Percentiles rank a stretch among this genome's conserved stretches.
Evolutionary conservation across 1,140 invertebrate species (phyloP).

Genomic region (Helicoverpa armigera): DNA sequence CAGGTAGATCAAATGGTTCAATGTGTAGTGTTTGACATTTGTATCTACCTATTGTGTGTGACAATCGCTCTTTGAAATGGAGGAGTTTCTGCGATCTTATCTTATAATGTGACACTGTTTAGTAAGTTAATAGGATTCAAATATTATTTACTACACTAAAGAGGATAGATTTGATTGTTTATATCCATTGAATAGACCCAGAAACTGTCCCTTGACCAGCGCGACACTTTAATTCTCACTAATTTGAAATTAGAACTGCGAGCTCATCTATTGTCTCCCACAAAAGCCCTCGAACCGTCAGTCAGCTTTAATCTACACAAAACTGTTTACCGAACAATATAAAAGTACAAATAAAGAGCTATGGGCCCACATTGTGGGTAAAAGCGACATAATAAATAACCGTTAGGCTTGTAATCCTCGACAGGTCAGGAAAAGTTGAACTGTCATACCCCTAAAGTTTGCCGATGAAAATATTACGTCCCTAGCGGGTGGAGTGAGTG

Average conservation of each 20-base stretch:
- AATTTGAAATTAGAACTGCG: too few species aligned
- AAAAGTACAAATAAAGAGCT: conserved; percentile 1
- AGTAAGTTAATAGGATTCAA: too few species aligned
- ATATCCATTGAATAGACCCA: too few species aligned
- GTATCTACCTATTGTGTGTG: neutral
- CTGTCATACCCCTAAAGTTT: conserved; percentile 27
- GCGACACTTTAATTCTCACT: too few species aligned
- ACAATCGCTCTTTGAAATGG: neutral
- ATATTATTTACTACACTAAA: too few species aligned
- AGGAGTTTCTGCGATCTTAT: too few species aligned
- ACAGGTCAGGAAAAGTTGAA: conserved; percentile 33
- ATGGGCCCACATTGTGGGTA: neutral
- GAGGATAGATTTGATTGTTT: too few species aligned
- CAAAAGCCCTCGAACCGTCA: neutral
- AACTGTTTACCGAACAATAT: conserved; percentile 1
- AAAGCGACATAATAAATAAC: conserved; percentile 24
- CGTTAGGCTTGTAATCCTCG: conserved; percentile 19
- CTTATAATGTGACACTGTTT: too few species aligned
- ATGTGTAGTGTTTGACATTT: conserved; percentile 14
- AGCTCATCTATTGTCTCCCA: too few species aligned
- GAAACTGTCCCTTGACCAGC: too few species aligned
- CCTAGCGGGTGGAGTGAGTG: neutral
- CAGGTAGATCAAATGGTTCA: conserved; percentile 34
- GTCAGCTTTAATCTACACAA: neutral
- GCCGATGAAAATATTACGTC: conserved; percentile 3